phyloP scores from a whole-genome alignment of 1,140 invertebrate genomes.

The Caenorhabditis briggsae region DNA sequence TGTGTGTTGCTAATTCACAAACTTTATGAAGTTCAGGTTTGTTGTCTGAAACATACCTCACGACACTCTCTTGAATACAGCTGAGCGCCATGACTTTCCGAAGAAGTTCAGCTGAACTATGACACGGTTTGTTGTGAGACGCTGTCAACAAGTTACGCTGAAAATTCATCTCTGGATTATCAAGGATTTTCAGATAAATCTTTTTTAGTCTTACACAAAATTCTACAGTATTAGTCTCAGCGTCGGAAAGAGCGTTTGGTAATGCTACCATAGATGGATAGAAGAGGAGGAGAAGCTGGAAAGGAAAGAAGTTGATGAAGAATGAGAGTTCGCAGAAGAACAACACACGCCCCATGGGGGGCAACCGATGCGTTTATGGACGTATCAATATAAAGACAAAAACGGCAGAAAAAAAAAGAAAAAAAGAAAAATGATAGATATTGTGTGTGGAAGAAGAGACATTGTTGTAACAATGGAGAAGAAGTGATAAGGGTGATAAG shows the following conservation, averaged over 20 bases:
- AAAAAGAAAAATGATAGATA: constrained; percentile 47
- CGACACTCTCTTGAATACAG: constrained; percentile 12
- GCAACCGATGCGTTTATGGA: constrained; percentile 34
- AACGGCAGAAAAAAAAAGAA: background rate
- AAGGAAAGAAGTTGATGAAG: background rate
- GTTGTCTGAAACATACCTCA: constrained; percentile 8
- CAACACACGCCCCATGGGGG: background rate
- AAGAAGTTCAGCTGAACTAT: background rate
- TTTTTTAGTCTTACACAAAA: constrained; percentile 10
- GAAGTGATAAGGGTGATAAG: constrained; percentile 39
- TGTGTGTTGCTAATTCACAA: background rate
- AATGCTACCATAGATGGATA: background rate
- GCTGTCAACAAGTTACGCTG: constrained; percentile 21
- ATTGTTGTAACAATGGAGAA: constrained; percentile 55
- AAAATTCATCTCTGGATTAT: background rate
- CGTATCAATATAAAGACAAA: constrained; percentile 29
- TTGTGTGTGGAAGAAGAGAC: constrained; percentile 39
- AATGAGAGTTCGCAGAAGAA: background rate
- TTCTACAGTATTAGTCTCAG: constrained; percentile 11
- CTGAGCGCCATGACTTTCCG: constrained; percentile 27
- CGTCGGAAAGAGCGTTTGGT: background rate
- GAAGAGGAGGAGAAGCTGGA: background rate
- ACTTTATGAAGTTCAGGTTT: background rate
- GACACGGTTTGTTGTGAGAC: constrained; percentile 12
- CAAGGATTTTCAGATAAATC: background rate